phyloP scores from a whole-genome alignment of 1,140 invertebrate species.

The Lethocerus indicus region DNA sequence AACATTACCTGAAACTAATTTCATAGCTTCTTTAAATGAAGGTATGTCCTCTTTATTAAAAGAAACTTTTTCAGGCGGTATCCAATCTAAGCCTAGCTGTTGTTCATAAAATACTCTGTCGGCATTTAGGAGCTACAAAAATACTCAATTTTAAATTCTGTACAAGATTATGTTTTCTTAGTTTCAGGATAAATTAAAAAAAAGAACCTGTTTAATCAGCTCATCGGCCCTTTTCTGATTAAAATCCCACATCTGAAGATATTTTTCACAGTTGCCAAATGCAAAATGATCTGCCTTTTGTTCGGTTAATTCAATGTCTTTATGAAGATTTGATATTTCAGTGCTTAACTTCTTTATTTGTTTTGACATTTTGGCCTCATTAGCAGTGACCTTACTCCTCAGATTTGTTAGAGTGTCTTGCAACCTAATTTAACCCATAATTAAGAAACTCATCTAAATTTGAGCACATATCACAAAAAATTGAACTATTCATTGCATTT shows the following conservation, averaged over 20 bases:
- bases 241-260: slow-evolving; percentile 1
- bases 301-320: neutral
- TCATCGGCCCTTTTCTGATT: neutral
- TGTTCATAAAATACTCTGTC: neutral
- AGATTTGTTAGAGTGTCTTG: too few relatives aligned
- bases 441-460: too few relatives aligned
- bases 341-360: too few relatives aligned
- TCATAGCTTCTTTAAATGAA: neutral
- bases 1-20: neutral
- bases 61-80: neutral
- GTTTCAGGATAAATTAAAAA: neutral
- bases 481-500: too few relatives aligned
- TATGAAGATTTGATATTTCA: too few relatives aligned
- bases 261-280: neutral
- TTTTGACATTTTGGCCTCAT: too few relatives aligned
- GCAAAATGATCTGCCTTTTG: neutral
- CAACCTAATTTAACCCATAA: too few relatives aligned
- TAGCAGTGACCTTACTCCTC: too few relatives aligned
- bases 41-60: neutral
- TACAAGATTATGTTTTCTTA: too few relatives aligned
- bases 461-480: too few relatives aligned
- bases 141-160: too few relatives aligned
- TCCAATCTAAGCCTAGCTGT: neutral
- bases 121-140: neutral
- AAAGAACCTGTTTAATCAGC: neutral